Conservation (phyloP, 2,113 vertebrate species). For the Lichenostomus cassidix region DNA sequence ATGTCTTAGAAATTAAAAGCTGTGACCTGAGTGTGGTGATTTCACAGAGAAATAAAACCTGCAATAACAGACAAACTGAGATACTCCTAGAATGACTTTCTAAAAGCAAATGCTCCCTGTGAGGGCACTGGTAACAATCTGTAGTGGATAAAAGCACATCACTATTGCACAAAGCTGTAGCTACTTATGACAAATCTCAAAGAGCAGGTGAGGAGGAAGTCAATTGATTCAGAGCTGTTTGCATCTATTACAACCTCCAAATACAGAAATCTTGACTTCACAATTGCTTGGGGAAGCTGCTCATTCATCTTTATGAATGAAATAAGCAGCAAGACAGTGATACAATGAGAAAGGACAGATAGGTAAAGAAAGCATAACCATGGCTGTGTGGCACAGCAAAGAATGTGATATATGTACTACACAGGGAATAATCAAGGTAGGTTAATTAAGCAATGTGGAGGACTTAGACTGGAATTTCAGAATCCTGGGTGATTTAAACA, state of each 20-base stretch:
- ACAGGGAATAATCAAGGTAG: neutral
- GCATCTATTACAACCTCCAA: neutral
- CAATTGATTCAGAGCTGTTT: neutral
- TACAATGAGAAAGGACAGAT: neutral
- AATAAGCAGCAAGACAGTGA: neutral
- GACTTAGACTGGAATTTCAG: neutral
- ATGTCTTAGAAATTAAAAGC: conserved; percentile 12
- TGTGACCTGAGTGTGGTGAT: neutral
- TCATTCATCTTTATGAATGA: neutral
- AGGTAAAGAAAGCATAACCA: neutral
- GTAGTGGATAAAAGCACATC: neutral
- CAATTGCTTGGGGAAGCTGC: neutral
- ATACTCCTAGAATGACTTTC: neutral
- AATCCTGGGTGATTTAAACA: neutral
- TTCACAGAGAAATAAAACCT: neutral
- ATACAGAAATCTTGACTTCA: neutral
- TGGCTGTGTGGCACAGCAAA: neutral
- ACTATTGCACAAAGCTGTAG: neutral
- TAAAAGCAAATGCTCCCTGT: neutral
- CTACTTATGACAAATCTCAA: neutral
- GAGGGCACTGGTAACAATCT: neutral
- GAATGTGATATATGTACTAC: neutral
- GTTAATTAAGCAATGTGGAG: neutral
- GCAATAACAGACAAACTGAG: neutral
- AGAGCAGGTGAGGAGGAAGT: neutral